Evolutionary conservation across 2,888 invertebrate genomes (phyloP), one percentile per base, ranked within the genome.

Genomic region (Rotaria magnacalcarata): DNA sequence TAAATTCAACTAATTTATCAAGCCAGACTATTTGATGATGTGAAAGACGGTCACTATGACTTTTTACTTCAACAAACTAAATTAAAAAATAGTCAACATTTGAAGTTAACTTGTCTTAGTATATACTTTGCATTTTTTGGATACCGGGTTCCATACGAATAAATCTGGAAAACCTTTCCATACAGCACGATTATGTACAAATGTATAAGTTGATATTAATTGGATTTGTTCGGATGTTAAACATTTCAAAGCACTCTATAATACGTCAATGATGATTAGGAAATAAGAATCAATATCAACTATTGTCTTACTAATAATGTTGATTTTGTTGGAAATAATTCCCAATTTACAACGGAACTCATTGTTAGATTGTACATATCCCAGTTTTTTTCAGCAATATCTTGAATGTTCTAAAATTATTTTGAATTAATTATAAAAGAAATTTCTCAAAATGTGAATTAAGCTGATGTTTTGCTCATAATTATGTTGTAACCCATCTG

Each of bases 151-250:
- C 80, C 80, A 80, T n/a, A 80, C 80, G 47, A 80, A 80, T 80
- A 80, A 80, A 80, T 80, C 80, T 14, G 80, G 80, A 80, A 80
- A 80, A 80, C 80, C 80, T 47, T 80, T 80, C 47, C 80, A 47
- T 24, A n/a, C 80, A 14, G 80, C 43, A 4, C 80, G 80, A 80
- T 80, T 80, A 47, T 80, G 47, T 80, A 47, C 80, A 80, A 80
- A 80, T n/a, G 47, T 43, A 80, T 80, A 80, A 4, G 11, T 80
- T 10, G 80, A 43, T 14, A 80, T 47, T 5, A n/a, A 80, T 80
- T 80, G 80, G n/a, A 80, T 80, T 80, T 80, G 80, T 80, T 43
- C 80, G 0, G 80, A 19, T 24, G 43, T 43, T 80, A 80, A 47
- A 80, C 80, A 80, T 80, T 80, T 80, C 14, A 80, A 47, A 11